Conservation (phyloP, 2,888 invertebrate genomes). For the Rhimphoctona megacephalus region DNA sequence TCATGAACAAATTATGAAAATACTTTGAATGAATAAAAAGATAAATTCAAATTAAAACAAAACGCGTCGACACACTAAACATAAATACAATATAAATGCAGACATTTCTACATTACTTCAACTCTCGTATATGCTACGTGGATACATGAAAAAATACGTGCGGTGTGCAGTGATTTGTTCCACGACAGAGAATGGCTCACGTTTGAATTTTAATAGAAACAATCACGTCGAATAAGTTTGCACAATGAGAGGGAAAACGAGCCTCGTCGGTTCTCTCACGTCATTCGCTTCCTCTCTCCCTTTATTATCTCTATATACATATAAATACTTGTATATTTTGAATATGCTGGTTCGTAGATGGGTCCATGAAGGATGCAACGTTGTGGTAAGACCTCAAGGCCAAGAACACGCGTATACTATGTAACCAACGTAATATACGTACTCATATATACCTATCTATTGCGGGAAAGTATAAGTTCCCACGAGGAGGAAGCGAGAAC, state of each 20-base stretch:
- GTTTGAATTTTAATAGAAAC: constrained; percentile 69
- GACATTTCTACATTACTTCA: constrained; percentile 28
- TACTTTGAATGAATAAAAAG: background rate
- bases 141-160: constrained; percentile 30
- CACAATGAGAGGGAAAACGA: constrained; percentile 62
- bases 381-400: constrained; percentile 70
- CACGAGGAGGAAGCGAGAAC: constrained; percentile 72
- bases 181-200: constrained; percentile 57
- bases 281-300: constrained; percentile 12
- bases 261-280: constrained; percentile 53
- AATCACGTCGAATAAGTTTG: constrained; percentile 67
- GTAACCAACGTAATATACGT: constrained; percentile 15
- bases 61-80: background rate
- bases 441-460: constrained; percentile 44
- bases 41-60: background rate
- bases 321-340: constrained; percentile 4
- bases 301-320: constrained; percentile 16
- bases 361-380: constrained; percentile 69
- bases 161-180: constrained; percentile 56
- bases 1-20: background rate
- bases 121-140: background rate
- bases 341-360: constrained; percentile 57
- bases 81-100: background rate
- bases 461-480: constrained; percentile 75
- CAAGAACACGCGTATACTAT: constrained; percentile 69